Conservation (phyloP, 2,113 vertebrate genomes). For the Nanger granti region DNA sequence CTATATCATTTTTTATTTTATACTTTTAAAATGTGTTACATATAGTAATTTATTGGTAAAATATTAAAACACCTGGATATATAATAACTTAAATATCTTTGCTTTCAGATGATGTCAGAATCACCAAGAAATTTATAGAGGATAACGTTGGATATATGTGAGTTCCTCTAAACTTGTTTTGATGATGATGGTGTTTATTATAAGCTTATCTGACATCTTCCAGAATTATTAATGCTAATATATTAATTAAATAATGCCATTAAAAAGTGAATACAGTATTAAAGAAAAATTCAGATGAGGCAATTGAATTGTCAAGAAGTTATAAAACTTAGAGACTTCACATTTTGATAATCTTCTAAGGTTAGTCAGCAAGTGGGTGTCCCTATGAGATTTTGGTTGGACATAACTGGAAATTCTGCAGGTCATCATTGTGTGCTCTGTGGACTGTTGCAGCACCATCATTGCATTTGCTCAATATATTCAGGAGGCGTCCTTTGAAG, state of each 20-base stretch:
- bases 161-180: slow-evolving; percentile 31
- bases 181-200: not conserved
- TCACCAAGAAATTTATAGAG: slow-evolving; percentile 44
- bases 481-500: slow-evolving; percentile 59
- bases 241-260: not conserved
- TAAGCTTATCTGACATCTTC: not conserved
- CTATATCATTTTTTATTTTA: not conserved
- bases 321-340: not conserved
- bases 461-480: slow-evolving; percentile 30
- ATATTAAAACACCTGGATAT: not conserved
- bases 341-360: not conserved
- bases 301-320: not conserved
- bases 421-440: not conserved
- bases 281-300: not conserved
- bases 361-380: not conserved
- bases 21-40: not conserved
- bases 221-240: not conserved
- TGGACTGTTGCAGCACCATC: slow-evolving; percentile 34
- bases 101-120: slow-evolving; percentile 25
- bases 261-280: not conserved
- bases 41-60: not conserved
- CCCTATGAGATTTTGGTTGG: not conserved
- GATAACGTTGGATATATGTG: slow-evolving; percentile 35
- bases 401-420: not conserved
- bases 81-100: not conserved